Base-by-base conservation (phyloP, 2,113 vertebrate species). In the Platysternon megacephalum region DNA sequence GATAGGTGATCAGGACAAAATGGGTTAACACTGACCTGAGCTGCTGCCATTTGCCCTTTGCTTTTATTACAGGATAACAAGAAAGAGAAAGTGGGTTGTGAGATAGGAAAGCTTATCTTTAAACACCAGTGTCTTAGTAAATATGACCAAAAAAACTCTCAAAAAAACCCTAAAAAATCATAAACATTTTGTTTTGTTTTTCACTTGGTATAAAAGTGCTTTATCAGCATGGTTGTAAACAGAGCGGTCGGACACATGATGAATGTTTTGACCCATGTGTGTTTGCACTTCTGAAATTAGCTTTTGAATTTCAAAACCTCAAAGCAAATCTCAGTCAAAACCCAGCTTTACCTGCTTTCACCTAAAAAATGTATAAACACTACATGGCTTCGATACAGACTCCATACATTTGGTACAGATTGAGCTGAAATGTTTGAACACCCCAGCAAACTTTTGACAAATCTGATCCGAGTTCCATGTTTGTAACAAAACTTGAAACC, bases 401-500 rank as follows among this genome's bases (percentile, higher is more conserved):
- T 53, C 52, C 19, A 24, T 55, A 21, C 8, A 1, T 26, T 55
- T 55, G 22, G 19, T 8, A 55, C 24, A 24, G 53, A 24, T 55
- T 24, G 22, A 55, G 53, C 22, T 55, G 24, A 55, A 55, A 22
- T 55, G 53, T 55, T 55, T 55, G 53, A 55, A 24, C 53, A 24
- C 53, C 53, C 53, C 53, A 55, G 53, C 53, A 55, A 0, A 4
- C 44, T 89, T 92, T 91, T 88, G 39, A 86, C 55, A 92, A 91
- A 91, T 46, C 72, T 94, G 48, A 39, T 80, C 89, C 48, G 78
- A 91, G 52, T 89, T 93, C 85, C 87, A 93, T 87, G 51, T 94
- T 95, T 84, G 86, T 90, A 89, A 94, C 39, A 95, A 86, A 92
- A 82, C 28, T 56, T 91, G 56, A 84, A 93, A 90, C 85, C 53